Evolutionary conservation across 2,888 invertebrate species (phyloP).

Genomic region (Pediacus dermestoides): DNA sequence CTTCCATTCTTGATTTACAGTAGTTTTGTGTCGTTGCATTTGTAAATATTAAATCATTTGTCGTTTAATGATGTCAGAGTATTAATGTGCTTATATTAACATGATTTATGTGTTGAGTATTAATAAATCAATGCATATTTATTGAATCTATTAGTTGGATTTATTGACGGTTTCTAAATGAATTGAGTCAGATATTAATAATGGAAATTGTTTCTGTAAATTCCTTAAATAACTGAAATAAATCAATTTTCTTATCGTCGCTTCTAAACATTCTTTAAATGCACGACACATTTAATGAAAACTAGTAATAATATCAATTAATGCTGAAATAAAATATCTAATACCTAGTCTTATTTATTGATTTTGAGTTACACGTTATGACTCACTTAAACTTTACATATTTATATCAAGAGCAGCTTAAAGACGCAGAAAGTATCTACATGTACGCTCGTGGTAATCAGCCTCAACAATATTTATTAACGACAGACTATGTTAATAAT

Average conservation of each 20-base stretch:
- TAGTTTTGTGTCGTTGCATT: slow-evolving; percentile 28
- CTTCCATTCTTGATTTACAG: slow-evolving; percentile 25
- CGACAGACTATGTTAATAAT: no score
- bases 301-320: no score
- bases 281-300: no score
- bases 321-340: no score
- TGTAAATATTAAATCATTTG: slow-evolving; percentile 38
- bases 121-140: slow-evolving; percentile 39
- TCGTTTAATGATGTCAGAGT: slow-evolving; percentile 36
- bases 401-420: no score
- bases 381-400: no score
- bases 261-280: no score
- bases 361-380: no score
- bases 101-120: slow-evolving; percentile 35
- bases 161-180: slow-evolving; percentile 32
- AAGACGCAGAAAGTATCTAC: no score
- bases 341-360: no score
- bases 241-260: slow-evolving; percentile 24
- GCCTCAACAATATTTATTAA: no score
- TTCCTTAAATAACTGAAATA: slow-evolving; percentile 23
- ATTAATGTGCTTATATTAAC: slow-evolving; percentile 36
- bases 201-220: slow-evolving; percentile 24
- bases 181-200: slow-evolving; percentile 27
- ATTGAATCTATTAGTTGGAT: slow-evolving; percentile 31
- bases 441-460: no score